These are phyloP conservation scores for Leptodactylus fallax DNA, from an alignment of 2,797 vertebrate species.

Conservation along the genomic window DNA sequence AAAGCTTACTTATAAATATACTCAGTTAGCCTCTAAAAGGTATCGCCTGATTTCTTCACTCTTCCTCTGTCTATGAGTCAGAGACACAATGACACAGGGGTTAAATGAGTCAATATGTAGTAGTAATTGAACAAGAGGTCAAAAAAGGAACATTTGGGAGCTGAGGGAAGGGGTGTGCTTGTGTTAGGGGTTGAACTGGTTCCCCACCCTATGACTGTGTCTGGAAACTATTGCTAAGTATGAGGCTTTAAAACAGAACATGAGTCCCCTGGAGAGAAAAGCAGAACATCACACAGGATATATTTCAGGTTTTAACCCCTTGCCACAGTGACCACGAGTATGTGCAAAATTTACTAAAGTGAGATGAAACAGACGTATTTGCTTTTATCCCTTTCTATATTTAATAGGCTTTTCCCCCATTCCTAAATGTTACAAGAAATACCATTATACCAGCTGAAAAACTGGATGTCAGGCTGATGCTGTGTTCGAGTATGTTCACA, in stretches of 20 bases:
- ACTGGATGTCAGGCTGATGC: too few species aligned
- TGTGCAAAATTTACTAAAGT: background rate
- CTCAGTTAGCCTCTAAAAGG: too few species aligned
- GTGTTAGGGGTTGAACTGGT: conserved; percentile 42
- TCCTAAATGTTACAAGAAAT: background rate
- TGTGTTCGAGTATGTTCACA: too few species aligned
- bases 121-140: conserved; percentile 49
- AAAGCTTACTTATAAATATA: too few species aligned
- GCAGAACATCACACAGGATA: conserved; percentile 34
- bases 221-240: conserved; percentile 62
- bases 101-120: conserved; percentile 35
- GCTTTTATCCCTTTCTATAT: too few species aligned
- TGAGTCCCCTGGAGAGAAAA: conserved; percentile 59
- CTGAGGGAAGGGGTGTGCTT: conserved; percentile 57
- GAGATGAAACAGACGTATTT: too few species aligned
- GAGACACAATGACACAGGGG: conserved; percentile 17
- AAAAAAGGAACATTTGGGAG: conserved; percentile 51
- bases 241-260: conserved; percentile 59
- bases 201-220: conserved; percentile 62
- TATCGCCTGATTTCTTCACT: too few species aligned
- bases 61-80: conserved; percentile 17
- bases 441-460: background rate
- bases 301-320: conserved; percentile 50
- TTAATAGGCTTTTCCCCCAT: background rate
- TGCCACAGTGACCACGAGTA: background rate